phyloP scores from a whole-genome alignment of 2,113 vertebrate genomes.

The zebrafish (Danio rerio) region DNA sequence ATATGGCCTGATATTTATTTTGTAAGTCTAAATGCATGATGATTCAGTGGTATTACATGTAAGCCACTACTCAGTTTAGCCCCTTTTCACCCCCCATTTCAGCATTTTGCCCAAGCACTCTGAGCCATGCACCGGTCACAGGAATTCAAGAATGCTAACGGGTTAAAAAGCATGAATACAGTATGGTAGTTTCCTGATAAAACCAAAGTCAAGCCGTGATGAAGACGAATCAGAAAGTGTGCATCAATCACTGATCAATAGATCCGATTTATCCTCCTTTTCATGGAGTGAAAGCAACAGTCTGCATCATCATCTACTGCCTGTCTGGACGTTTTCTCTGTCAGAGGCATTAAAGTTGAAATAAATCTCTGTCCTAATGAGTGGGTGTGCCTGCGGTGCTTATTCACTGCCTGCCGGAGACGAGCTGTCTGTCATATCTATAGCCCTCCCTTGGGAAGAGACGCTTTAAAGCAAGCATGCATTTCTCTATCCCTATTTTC shows the following conservation, averaged over 20 bases:
- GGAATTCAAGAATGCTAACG: too few relatives aligned
- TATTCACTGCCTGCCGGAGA: constrained; percentile 44
- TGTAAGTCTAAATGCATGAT: neutral
- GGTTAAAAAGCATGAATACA: too few relatives aligned
- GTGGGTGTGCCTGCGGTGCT: constrained; percentile 37
- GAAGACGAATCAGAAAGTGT: too few relatives aligned
- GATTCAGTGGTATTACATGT: too few relatives aligned
- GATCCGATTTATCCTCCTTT: constrained; percentile 44
- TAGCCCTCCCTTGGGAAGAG: constrained; percentile 8
- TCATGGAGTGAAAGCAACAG: neutral
- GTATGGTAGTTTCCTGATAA: neutral
- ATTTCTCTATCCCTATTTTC: constrained; percentile 35
- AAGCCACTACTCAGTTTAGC: too few relatives aligned
- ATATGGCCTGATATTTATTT: neutral
- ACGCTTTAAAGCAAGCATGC: constrained; percentile 18
- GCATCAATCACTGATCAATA: constrained; percentile 46
- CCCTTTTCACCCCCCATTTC: too few relatives aligned
- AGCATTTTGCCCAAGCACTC: too few relatives aligned
- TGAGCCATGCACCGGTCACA: too few relatives aligned
- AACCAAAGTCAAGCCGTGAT: neutral
- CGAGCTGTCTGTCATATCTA: constrained; percentile 36
- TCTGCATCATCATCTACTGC: neutral
- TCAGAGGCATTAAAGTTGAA: constrained; percentile 33
- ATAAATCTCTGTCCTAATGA: constrained; percentile 54
- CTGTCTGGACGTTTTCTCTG: constrained; percentile 32